Conservation (phyloP, 2,888 invertebrate genomes). For the Rhopalosiphum nymphaeae region DNA sequence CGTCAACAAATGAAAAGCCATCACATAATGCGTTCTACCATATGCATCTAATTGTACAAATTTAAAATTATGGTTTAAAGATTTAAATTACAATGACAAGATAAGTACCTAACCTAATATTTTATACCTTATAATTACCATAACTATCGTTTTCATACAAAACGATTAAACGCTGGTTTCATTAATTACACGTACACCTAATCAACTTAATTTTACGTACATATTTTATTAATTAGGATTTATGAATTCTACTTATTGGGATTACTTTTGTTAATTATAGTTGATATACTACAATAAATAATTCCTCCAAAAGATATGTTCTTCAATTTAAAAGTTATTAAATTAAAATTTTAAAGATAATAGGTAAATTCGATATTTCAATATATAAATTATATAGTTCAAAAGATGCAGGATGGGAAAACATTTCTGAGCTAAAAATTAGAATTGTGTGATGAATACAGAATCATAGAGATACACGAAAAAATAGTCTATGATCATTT, state of each 20-base stretch:
- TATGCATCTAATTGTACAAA: not conserved
- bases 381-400: not conserved
- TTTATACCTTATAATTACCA: no score
- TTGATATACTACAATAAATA: not conserved
- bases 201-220: not conserved
- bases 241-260: not conserved
- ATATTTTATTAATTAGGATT: not conserved
- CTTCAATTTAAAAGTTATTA: not conserved
- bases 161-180: not conserved
- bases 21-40: not conserved
- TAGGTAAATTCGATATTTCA: not conserved
- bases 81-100: not conserved
- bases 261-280: not conserved
- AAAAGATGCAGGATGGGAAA: not conserved
- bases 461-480: no score
- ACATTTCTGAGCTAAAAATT: not conserved
- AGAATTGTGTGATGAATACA: not conserved
- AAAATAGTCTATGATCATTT: not conserved
- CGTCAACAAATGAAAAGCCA: not conserved
- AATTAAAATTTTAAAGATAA: not conserved
- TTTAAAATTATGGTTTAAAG: not conserved
- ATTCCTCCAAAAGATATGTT: not conserved
- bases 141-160: not conserved
- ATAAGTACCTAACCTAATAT: not conserved
- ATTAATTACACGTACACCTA: not conserved